Evolutionary conservation across 2,113 vertebrate genomes (phyloP).

Genomic region (Synchiropus splendidus): DNA sequence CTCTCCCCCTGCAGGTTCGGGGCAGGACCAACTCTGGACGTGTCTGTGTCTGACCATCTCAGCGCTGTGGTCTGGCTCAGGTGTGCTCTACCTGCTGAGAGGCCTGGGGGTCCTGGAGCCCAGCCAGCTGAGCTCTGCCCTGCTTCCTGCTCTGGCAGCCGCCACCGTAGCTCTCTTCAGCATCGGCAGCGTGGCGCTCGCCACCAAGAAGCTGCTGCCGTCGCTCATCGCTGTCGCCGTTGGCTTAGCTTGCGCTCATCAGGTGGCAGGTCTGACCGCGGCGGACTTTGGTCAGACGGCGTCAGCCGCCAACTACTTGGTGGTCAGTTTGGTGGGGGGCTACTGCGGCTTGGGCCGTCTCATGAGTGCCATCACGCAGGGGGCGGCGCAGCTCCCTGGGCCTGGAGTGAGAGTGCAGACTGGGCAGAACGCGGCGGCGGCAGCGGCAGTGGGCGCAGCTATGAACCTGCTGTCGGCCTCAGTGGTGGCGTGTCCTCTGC

Average conservation of each 20-base stretch:
- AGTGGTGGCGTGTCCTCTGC: slow-evolving; percentile 71
- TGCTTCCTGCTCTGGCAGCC: slow-evolving; percentile 72
- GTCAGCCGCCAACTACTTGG: slow-evolving; percentile 71
- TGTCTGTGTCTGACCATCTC: slow-evolving; percentile 73
- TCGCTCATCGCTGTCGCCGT: slow-evolving; percentile 58
- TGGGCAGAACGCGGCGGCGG: slow-evolving; percentile 9
- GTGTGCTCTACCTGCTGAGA: slow-evolving; percentile 66
- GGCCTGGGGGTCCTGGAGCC: slow-evolving; percentile 54
- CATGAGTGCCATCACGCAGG: slow-evolving; percentile 53
- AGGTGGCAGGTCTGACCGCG: slow-evolving; percentile 60
- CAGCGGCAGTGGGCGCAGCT: slow-evolving; percentile 49
- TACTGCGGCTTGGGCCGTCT: slow-evolving; percentile 71
- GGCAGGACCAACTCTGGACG: slow-evolving; percentile 57
- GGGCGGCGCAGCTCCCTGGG: slow-evolving; percentile 58
- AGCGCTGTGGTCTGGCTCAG: slow-evolving; percentile 72
- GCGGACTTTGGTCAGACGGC: slow-evolving; percentile 63
- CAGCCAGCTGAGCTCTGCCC: slow-evolving; percentile 37
- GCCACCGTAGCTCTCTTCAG: slow-evolving; percentile 68
- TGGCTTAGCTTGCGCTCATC: slow-evolving; percentile 73
- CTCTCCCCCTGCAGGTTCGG: neutral
- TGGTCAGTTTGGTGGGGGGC: slow-evolving; percentile 62
- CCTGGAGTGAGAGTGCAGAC: slow-evolving; percentile 33
- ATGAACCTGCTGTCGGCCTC: slow-evolving; percentile 76
- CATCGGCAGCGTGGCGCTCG: slow-evolving; percentile 56
- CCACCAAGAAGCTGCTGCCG: slow-evolving; percentile 54